Conservation (phyloP, 2,113 vertebrate species). For the Labeo rohita region DNA sequence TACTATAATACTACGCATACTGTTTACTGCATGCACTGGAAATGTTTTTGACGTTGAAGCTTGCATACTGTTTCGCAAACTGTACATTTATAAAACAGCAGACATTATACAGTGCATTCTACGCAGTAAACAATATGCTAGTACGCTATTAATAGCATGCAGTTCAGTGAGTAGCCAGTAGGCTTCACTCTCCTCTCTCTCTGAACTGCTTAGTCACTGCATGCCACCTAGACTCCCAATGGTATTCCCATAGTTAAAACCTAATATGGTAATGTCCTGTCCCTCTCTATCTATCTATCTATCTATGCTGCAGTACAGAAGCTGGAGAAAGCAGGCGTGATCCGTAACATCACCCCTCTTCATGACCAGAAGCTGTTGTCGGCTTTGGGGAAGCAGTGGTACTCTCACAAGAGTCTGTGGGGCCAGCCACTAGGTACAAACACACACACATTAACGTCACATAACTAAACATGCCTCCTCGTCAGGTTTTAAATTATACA, state of each 20-base stretch:
- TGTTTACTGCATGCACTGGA: neutral
- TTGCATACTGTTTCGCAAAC: neutral
- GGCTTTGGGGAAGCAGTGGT: constrained; percentile 75
- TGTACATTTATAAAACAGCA: neutral
- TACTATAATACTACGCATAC: neutral
- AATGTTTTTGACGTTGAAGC: neutral
- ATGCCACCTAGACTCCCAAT: neutral
- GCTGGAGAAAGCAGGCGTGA: constrained; percentile 70
- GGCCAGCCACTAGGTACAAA: constrained; percentile 77
- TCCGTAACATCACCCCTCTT: constrained; percentile 73
- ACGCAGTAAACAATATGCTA: neutral
- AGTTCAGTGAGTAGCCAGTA: neutral
- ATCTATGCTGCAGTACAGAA: constrained; percentile 74
- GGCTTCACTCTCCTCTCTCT: constrained; percentile 17
- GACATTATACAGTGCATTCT: neutral
- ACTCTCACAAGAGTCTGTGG: constrained; percentile 70
- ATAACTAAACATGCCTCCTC: neutral
- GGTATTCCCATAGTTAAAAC: neutral
- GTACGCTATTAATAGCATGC: neutral
- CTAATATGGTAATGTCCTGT: neutral
- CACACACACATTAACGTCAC: neutral
- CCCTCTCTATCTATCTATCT: neutral
- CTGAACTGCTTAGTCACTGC: constrained; percentile 50
- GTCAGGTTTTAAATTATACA: neutral
- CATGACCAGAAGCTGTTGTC: constrained; percentile 69